Percentiles rank a stretch among this genome's conserved stretches.
phyloP scores from a whole-genome alignment of 2,888 invertebrate genomes.

The Nezara viridula region DNA sequence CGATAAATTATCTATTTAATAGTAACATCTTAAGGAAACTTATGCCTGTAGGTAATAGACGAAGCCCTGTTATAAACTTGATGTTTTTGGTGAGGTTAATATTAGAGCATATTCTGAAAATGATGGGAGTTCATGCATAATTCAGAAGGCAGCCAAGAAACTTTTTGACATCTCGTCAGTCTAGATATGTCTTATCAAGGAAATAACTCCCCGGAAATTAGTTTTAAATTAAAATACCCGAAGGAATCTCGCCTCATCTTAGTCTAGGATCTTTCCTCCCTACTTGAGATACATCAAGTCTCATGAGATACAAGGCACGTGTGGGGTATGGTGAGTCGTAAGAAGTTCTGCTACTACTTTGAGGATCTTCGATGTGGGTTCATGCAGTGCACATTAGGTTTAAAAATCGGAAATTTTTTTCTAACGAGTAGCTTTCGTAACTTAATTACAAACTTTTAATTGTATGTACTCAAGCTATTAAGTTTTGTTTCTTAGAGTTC shows the following conservation, averaged over 20 bases:
- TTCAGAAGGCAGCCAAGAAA: not conserved
- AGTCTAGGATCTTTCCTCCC: not conserved
- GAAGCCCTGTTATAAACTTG: not conserved
- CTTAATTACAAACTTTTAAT: too few species aligned
- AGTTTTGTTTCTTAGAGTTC: too few species aligned
- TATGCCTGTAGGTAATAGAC: not conserved
- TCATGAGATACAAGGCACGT: not conserved
- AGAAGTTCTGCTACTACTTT: not conserved
- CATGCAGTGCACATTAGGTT: not conserved
- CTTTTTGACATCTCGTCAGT: slow-evolving; percentile 40
- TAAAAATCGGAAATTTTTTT: too few species aligned
- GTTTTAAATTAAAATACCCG: not conserved
- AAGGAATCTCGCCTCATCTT: not conserved
- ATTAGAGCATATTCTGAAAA: slow-evolving; percentile 2
- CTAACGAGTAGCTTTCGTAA: too few species aligned
- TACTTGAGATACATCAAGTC: not conserved
- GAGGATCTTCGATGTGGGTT: not conserved
- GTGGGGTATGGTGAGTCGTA: not conserved
- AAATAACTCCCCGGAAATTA: slow-evolving; percentile 12
- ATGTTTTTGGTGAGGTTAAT: not conserved
- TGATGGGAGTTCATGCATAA: slow-evolving; percentile 12
- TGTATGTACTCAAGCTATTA: too few species aligned
- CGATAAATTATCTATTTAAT: too few species aligned
- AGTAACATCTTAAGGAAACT: not conserved
- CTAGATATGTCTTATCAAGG: slow-evolving; percentile 28